A percentile compares a stretch with the other conserved stretches of the same genome.
phyloP scores from a whole-genome alignment of 2,797 vertebrate species.

The Clarias laeviceps region DNA sequence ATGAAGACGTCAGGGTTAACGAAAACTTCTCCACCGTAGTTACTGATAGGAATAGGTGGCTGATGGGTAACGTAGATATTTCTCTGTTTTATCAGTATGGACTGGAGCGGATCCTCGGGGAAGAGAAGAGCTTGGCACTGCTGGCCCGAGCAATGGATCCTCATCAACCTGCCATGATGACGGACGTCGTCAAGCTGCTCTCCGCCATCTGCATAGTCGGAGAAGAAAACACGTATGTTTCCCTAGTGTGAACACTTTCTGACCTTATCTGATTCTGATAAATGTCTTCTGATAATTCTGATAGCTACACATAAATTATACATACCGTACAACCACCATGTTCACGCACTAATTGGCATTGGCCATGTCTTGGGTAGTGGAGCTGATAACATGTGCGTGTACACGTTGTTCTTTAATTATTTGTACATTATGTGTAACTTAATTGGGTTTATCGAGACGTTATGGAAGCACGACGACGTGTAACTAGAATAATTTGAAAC shows the following conservation, averaged over 20 bases:
- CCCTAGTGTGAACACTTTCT: conserved; percentile 7
- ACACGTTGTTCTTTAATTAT: neutral
- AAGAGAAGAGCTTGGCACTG: conserved; percentile 89
- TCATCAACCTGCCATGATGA: conserved; percentile 90
- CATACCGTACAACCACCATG: neutral
- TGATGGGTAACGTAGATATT: conserved; percentile 15
- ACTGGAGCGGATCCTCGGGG: conserved; percentile 92
- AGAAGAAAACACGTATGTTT: conserved; percentile 93
- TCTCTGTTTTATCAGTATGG: conserved; percentile 81
- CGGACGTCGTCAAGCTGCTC: conserved; percentile 92
- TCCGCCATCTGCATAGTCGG: conserved; percentile 98
- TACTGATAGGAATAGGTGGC: neutral
- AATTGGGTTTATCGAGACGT: neutral
- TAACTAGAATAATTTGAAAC: neutral
- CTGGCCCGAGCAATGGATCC: conserved; percentile 90
- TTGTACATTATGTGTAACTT: neutral
- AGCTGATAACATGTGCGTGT: neutral
- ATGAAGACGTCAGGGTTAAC: neutral
- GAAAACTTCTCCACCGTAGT: neutral
- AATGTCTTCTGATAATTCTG: neutral
- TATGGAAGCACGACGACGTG: neutral
- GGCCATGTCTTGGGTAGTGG: neutral
- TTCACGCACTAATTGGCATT: neutral
- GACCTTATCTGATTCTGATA: neutral
- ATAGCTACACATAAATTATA: neutral